These are phyloP conservation scores for Atherinosoma microstoma DNA, from an alignment of 2,797 vertebrate species.

Conservation along the genomic window DNA sequence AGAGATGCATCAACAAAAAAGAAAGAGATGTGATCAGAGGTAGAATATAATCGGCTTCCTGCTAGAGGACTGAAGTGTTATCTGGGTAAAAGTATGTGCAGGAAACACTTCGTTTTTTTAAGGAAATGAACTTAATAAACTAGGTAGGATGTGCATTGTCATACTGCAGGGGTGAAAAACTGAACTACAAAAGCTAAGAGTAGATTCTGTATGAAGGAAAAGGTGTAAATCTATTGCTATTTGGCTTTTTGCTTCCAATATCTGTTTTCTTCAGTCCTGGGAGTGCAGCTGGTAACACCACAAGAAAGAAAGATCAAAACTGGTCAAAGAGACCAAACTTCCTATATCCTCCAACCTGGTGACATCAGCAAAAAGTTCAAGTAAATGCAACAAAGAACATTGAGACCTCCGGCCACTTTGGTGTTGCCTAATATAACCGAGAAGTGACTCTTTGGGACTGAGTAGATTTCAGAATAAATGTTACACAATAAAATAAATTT, in stretches of 20 bases:
- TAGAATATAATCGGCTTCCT: background rate
- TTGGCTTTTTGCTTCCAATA: slow-evolving; percentile 53
- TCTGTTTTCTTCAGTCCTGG: slow-evolving; percentile 51
- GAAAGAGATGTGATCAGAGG: slow-evolving; percentile 27
- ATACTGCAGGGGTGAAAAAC: background rate
- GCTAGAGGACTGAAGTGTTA: background rate
- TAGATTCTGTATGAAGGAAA: background rate
- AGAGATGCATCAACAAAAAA: slow-evolving; percentile 12
- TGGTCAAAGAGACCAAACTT: slow-evolving; percentile 57
- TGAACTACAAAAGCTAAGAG: background rate
- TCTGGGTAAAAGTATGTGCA: background rate
- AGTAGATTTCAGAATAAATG: background rate
- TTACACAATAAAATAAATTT: slow-evolving; percentile 33
- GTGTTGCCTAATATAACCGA: slow-evolving; percentile 16
- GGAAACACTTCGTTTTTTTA: background rate
- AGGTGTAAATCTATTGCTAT: background rate
- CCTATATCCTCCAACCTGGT: slow-evolving; percentile 51
- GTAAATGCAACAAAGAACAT: slow-evolving; percentile 16
- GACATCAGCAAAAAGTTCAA: slow-evolving; percentile 56
- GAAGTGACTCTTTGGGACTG: slow-evolving; percentile 6
- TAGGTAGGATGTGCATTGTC: background rate
- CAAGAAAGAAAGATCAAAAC: slow-evolving; percentile 57
- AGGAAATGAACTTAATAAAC: slow-evolving; percentile 13
- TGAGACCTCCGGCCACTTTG: slow-evolving; percentile 16
- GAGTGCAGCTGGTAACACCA: slow-evolving; percentile 49